Evolutionary conservation across 2,113 vertebrate species (phyloP), one percentile per base, ranked within the genome.

Genomic region (Tamias sibiricus): DNA sequence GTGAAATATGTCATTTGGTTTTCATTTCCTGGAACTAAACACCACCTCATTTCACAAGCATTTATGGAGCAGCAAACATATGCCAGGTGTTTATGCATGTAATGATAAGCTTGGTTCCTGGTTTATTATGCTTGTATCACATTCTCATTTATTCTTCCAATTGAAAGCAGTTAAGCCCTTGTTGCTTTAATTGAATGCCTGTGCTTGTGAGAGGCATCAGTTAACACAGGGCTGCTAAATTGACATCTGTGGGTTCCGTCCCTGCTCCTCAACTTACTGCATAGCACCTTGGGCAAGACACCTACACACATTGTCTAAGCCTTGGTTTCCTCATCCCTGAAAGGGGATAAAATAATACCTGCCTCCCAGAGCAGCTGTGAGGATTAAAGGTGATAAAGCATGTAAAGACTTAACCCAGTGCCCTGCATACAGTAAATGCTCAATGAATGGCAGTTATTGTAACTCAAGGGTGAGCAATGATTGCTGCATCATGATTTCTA

Each of bases 181-280:
- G 80, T 87, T 96, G 76, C 75, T 93, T 85, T 97, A 87, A 88
- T 82, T 94, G 92, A 40, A 49, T 96, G 92, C 59, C 69, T 93
- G 84, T 52, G 87, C 86, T 87, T 79, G 42, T 54, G 87, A 89
- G 79, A 91, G 69, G 28, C 79, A 64, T 54, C 90, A 75, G 87
- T 91, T 96, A 75, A 94, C 57, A 79, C 57, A 79, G 22, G 47
- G 26, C 89, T 72, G 76, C 90, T 19, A n/a, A 87, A 26, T 26
- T 84, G 71, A 80, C 59, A 32, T 3, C 37, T 26, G 4, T 14
- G 35, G 37, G 57, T 87, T 94, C 62, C 6, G 71, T 87, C 75
- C 66, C 40, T 75, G 57, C 77, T 30, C 72, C 44, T n/a, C 87
- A 54, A 49, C 52, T 72, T 93, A 87, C 66, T 76, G 57, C 52